Conservation (phyloP, 2,888 invertebrate species). For the Drosophila merina region DNA sequence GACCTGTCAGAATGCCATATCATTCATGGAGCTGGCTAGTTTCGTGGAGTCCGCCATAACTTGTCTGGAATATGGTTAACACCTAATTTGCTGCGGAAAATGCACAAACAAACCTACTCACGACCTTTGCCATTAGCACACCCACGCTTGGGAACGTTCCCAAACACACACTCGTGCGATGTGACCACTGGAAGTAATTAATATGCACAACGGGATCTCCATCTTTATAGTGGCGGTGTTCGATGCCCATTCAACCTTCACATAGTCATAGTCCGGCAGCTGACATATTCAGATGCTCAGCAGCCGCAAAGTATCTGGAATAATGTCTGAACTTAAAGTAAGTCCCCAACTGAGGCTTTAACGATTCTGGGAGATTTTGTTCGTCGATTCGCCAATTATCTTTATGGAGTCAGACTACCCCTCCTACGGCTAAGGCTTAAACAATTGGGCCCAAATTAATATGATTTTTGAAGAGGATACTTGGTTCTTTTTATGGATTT, state of each 20-base stretch:
- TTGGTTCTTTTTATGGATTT: too few species aligned
- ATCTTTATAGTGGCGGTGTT: slow-evolving; percentile 3
- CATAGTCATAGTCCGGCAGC: neutral
- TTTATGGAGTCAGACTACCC: slow-evolving; percentile 25
- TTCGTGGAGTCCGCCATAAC: slow-evolving; percentile 1
- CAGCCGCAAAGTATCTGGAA: neutral
- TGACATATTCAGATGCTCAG: neutral
- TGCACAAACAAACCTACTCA: neutral
- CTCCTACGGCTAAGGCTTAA: neutral
- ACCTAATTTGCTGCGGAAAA: slow-evolving; percentile 1
- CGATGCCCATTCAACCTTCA: slow-evolving; percentile 6
- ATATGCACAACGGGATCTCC: slow-evolving; percentile 12
- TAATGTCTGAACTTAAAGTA: slow-evolving; percentile 35
- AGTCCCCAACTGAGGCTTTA: slow-evolving; percentile 18
- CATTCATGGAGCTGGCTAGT: neutral
- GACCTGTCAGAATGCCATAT: slow-evolving; percentile 8
- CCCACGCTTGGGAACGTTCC: neutral
- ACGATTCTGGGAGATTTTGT: slow-evolving; percentile 14
- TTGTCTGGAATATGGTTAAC: neutral
- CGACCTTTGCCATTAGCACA: neutral
- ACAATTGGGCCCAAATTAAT: neutral
- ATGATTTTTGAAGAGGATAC: neutral
- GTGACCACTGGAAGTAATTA: slow-evolving; percentile 33
- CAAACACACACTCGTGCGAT: slow-evolving; percentile 7
- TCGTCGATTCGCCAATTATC: slow-evolving; percentile 30